Conservation (phyloP, 2,113 vertebrate genomes). For the Ifrita kowaldi region DNA sequence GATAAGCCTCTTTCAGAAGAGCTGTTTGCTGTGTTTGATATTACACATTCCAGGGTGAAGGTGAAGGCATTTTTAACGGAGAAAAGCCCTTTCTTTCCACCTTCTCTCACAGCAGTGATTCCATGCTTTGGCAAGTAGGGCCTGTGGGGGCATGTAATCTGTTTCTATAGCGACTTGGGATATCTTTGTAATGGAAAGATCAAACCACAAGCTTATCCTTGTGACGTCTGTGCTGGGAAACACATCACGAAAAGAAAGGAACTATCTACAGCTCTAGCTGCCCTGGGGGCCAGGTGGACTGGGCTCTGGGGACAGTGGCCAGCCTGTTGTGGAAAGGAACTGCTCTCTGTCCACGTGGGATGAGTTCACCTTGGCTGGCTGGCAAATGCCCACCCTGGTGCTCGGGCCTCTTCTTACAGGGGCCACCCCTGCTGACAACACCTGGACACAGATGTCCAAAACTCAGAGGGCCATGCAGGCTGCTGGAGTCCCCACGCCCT, state of each 20-base stretch:
- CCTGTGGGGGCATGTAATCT: background rate
- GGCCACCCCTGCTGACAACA: background rate
- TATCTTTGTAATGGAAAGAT: background rate
- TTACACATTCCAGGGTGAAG: background rate
- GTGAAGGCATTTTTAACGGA: background rate
- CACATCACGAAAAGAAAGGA: background rate
- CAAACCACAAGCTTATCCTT: background rate
- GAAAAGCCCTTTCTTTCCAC: background rate
- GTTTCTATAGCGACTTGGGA: background rate
- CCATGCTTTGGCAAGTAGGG: background rate
- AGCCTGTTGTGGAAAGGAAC: background rate
- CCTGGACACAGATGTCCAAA: background rate
- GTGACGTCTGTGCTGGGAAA: background rate
- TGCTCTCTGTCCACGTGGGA: background rate
- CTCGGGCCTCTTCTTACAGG: background rate
- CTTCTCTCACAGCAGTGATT: background rate
- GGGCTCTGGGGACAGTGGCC: background rate
- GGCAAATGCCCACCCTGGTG: rapidly evolving
- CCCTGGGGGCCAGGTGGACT: background rate
- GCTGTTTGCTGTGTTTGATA: background rate
- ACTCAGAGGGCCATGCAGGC: background rate
- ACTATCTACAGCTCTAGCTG: background rate
- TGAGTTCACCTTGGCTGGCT: background rate
- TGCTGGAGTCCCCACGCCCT: background rate
- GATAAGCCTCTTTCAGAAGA: background rate